These are phyloP conservation scores for Ornithorhynchus anatinus DNA, from an alignment of 2,113 vertebrate species.

Conservation along the genomic window DNA sequence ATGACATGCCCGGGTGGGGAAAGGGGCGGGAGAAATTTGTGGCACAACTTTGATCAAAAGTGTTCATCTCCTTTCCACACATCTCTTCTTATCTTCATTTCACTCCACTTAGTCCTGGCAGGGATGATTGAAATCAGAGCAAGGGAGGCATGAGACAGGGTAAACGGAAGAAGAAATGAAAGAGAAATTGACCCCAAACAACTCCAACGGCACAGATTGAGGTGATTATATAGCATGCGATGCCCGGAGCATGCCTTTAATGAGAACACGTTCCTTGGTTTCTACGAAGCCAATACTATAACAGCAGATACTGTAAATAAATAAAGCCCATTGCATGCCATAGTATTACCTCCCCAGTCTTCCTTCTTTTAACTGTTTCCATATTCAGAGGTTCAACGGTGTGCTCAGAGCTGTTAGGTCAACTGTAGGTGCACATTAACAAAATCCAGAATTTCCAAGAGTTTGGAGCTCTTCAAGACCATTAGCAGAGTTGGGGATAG, in stretches of 20 bases:
- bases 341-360: not conserved
- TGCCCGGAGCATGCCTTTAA: not conserved
- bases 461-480: no score
- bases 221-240: not conserved
- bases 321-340: not conserved
- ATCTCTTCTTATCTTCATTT: not conserved
- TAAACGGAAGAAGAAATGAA: not conserved
- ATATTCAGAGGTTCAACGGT: not conserved
- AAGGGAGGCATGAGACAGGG: no score
- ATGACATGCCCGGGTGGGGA: no score
- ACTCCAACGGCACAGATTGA: not conserved
- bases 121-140: not conserved
- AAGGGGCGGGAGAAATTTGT: no score
- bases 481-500: no score
- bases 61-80: no score
- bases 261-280: not conserved
- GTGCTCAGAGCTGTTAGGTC: not conserved
- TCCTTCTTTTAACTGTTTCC: slow-evolving; percentile 2
- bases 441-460: no score
- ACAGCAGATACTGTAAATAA: not conserved
- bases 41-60: slow-evolving; percentile 12
- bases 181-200: not conserved
- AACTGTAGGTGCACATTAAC: not conserved
- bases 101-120: not conserved
- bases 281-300: not conserved